Evolutionary conservation across 2,113 vertebrate genomes (phyloP), one percentile per base, ranked within the genome.

Genomic region (Oreochromis spilurus): DNA sequence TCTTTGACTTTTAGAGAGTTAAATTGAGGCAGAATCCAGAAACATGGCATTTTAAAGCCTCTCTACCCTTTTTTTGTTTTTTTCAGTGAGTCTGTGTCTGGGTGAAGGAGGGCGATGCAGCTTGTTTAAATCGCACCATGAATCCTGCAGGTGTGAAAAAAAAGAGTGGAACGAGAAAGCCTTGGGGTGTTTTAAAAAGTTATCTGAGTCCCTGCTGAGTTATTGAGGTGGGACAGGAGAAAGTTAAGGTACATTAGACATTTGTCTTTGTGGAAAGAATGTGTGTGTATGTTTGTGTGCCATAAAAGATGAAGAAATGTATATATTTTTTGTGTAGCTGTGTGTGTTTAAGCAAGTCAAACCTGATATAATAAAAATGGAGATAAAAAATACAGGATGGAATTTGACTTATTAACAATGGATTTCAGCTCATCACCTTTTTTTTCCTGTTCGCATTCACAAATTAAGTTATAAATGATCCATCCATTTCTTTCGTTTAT

Each of bases 41-140:
- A 86, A 94, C 43, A 67, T 93, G 91, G 89, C 85, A 91, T 95
- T 95, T 94, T 82, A 65, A 91, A 89, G 86, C 34, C 21, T 83
- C 40, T 81, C 57, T 67, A 89, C 62, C 26, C 9, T 77, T 31
- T 31, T 48, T 48, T 48, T 72, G 43, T 45, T 72, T 86, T 90
- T 82, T 90, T 14, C 77, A 72, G 72, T 19, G 36, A 70, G 54
- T n/a, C 80, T 70, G 24, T 40, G 31, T 67, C 29, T 57, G 58
- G 14, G 10, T 45, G 50, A 70, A n/a, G 45, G 80, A 86, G 79
- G 38, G 26, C 45, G 62, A 43, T 58, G 81, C 43, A 19, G 81
- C 2, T 9, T 55, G 84, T 84, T 89, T 87, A 70, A 86, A 86
- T 80, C 29, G 24, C 52, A 48, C 81, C 57, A 93, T 92, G 90